Conservation (phyloP, 2,797 vertebrate genomes). For the Ctenosaura bakeri region DNA sequence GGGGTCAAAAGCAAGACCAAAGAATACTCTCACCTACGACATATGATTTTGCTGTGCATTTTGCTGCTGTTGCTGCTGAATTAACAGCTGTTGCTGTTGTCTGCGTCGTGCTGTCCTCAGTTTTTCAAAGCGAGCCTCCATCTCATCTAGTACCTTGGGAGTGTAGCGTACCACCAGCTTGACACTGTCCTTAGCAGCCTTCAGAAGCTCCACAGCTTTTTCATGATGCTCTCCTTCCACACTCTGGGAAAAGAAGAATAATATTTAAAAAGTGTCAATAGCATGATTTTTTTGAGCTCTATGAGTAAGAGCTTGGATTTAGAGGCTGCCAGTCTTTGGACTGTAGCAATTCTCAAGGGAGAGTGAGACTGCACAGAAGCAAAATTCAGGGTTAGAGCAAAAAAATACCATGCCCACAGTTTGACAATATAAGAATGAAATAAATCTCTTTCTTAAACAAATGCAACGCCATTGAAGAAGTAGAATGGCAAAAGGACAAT, state of each 20-base stretch:
- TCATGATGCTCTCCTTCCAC: conserved; percentile 99
- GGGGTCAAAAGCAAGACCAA: conserved; percentile 68
- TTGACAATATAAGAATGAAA: neutral
- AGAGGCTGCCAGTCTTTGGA: neutral
- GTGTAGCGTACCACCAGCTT: conserved; percentile 99
- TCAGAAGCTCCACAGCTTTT: conserved; percentile 96
- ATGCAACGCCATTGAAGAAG: neutral
- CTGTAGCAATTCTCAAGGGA: neutral
- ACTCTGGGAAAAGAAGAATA: conserved; percentile 81
- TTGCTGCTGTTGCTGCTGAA: conserved; percentile 92
- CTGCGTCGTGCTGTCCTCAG: conserved; percentile 94
- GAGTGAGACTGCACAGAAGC: neutral
- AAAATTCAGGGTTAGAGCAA: neutral
- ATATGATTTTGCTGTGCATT: conserved; percentile 95
- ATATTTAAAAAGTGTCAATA: neutral
- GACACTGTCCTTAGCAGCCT: conserved; percentile 96
- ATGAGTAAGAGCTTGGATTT: neutral
- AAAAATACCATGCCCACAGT: neutral
- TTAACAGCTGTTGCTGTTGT: conserved; percentile 95
- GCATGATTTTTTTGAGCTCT: neutral
- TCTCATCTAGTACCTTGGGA: conserved; percentile 98
- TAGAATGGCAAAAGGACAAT: neutral
- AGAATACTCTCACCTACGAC: conserved; percentile 97
- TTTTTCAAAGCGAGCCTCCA: conserved; percentile 99
- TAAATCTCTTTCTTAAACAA: too few species aligned